Evolutionary conservation across 2,113 vertebrate species (phyloP).

Genomic region (Passer domesticus): DNA sequence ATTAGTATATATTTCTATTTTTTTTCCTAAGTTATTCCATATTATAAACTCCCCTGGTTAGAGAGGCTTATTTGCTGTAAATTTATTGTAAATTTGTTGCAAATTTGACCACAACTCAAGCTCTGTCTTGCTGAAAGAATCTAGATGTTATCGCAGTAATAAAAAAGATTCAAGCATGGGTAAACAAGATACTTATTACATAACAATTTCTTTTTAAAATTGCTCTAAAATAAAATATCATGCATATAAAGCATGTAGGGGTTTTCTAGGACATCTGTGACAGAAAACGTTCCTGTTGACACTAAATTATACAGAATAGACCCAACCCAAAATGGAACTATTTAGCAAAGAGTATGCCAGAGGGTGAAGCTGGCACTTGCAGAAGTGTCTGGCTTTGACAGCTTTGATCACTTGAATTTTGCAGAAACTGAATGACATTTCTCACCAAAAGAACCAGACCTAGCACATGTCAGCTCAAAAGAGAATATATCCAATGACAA

Average conservation of each 20-base stretch:
- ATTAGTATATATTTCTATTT: not conserved
- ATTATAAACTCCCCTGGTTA: not conserved
- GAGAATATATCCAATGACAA: not conserved
- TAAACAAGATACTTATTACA: not conserved
- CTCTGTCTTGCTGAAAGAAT: not conserved
- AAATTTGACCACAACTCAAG: not conserved
- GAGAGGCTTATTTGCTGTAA: not conserved
- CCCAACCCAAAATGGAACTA: not conserved
- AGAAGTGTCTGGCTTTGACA: not conserved
- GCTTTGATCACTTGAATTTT: not conserved
- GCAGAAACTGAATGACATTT: not conserved
- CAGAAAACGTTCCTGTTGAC: not conserved
- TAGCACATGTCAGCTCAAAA: not conserved
- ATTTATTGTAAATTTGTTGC: not conserved
- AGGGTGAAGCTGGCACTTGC: not conserved
- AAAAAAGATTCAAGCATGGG: not conserved
- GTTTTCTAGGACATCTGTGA: not conserved
- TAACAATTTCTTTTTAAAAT: not conserved
- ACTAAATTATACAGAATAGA: not conserved
- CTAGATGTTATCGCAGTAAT: not conserved
- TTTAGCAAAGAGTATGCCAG: not conserved
- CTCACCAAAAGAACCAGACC: not conserved
- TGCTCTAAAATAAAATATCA: not conserved
- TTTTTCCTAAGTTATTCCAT: not conserved
- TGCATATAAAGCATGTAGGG: not conserved